Conservation (phyloP, 2,113 vertebrate species). For the Pyrgilauda ruficollis region DNA sequence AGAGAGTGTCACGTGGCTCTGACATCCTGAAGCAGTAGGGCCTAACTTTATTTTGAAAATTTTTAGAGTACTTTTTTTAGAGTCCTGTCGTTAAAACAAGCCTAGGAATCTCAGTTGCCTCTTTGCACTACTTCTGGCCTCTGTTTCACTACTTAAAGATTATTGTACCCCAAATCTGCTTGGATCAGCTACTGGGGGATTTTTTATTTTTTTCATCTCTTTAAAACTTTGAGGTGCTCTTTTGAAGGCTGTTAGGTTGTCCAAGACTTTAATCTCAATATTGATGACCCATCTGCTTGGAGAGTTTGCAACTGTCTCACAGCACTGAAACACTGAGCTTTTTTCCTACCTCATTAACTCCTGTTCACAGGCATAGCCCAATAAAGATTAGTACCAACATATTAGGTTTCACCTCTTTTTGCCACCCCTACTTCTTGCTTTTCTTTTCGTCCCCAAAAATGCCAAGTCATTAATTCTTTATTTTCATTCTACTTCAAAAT, state of each 20-base stretch:
- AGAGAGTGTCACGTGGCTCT: fast-evolving
- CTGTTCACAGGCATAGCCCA: neutral
- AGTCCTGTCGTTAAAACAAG: neutral
- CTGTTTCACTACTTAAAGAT: neutral
- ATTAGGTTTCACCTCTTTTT: neutral
- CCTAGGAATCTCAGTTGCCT: neutral
- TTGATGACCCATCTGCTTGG: constrained; percentile 21
- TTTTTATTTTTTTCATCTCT: neutral
- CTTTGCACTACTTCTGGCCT: neutral
- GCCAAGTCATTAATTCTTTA: neutral
- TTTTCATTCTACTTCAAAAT: neutral
- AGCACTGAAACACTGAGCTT: no score
- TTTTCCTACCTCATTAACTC: constrained; percentile 25
- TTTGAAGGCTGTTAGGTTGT: neutral
- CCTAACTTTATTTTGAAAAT: neutral
- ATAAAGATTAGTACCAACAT: neutral
- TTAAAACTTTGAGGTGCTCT: neutral
- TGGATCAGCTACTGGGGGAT: neutral
- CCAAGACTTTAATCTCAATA: constrained; percentile 22
- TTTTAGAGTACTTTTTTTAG: neutral
- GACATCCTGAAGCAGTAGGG: neutral
- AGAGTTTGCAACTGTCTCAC: neutral
- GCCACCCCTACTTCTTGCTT: neutral
- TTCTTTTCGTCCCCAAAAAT: fast-evolving
- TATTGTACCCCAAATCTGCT: neutral